Conservation (phyloP, 2,113 vertebrate species). For the Eonycteris spelaea region DNA sequence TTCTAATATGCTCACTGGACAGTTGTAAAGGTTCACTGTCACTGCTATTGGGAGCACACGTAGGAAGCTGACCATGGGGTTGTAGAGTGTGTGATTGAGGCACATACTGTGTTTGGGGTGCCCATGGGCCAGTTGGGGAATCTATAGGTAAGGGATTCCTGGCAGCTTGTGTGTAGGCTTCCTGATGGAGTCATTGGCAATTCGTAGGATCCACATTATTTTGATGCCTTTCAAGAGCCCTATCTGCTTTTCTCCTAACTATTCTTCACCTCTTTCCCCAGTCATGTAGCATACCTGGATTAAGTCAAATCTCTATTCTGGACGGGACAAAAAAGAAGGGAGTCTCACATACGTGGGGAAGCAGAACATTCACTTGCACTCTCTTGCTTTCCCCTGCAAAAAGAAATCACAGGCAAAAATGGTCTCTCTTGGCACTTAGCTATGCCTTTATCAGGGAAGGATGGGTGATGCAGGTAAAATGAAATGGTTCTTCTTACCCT, state of each 20-base stretch:
- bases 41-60: not conserved
- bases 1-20: not conserved
- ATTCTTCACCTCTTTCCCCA: too few relatives aligned
- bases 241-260: not conserved
- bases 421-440: not conserved
- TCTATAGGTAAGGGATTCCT: not conserved
- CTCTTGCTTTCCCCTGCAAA: not conserved
- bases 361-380: not conserved
- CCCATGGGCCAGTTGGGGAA: not conserved
- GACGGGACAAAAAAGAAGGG: not conserved
- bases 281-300: not conserved
- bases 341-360: not conserved
- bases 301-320: not conserved
- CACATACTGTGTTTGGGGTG: not conserved
- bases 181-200: not conserved
- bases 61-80: not conserved
- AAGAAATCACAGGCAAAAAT: not conserved
- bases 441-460: not conserved
- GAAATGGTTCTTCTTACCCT: not conserved
- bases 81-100: not conserved
- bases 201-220: not conserved
- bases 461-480: not conserved
- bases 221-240: not conserved
- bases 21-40: not conserved
- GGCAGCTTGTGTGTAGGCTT: not conserved